Base-by-base conservation (phyloP, 2,888 invertebrate genomes). In the Drosophila picticornis region DNA sequence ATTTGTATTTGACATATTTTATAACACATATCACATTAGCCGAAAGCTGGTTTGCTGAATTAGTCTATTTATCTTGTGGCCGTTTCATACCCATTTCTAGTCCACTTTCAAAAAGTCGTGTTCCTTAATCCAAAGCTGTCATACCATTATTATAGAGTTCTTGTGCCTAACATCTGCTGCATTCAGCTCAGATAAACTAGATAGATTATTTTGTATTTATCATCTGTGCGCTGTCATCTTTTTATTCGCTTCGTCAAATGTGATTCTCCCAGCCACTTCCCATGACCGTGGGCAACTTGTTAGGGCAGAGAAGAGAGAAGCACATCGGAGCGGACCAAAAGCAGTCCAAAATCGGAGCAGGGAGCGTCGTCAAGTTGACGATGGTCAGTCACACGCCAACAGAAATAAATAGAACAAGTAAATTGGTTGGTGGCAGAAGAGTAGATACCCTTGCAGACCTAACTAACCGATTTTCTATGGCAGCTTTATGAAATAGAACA, bases 371-470 rank as follows among this genome's bases (percentile, higher is more conserved):
- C 70, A 73, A 66, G 58, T 81, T 79, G 84, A 80, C 77, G 77
- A 63, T 87, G 80, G 84, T 84, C 80, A 87, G 88, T 84, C 85
- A 70, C 81, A 73, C 71, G 75, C 19, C n/a, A 38, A 56, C n/a
- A 38, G n/a, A 56, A 38, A 38, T 56, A 29, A 29, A 55, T 27
- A 55, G 46, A 16, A 9, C 4, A 25, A 16, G 1, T 16, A 16
- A 46, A 25, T 25, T 25, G 9, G 22, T 7, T 16, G 25, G n/a
- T n/a, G 9, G 25, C 16, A 22, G 25, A 16, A 25, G 2, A 9
- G 46, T 16, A 9, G 16, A 16, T 46, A 46, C 46, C 9, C 27
- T 25, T 46, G 1, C 16, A 9, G 25, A 25, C 4, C 4, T 22
- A 43, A 13, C 13, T 13, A 22, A 13, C 3, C 1, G 1, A 43